Conservation (phyloP, 2,888 invertebrate species). For the Drosophila siamana region DNA sequence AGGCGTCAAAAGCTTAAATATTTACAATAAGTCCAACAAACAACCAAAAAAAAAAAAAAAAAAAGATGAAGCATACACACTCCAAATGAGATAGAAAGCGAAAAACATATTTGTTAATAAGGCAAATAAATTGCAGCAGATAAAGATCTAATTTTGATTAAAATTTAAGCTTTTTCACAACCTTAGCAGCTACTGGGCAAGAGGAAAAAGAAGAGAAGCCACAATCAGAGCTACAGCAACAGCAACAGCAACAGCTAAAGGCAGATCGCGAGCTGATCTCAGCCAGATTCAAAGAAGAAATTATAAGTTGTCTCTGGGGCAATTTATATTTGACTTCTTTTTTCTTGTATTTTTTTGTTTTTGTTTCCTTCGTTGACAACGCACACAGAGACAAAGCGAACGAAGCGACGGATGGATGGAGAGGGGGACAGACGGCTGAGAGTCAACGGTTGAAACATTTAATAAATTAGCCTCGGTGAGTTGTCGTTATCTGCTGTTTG, state of each 20-base stretch:
- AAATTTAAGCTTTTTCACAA: conserved; percentile 82
- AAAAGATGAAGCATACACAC: conserved; percentile 6
- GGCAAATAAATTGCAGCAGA: conserved; percentile 76
- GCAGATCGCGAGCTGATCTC: conserved; percentile 8
- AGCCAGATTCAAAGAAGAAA: conserved; percentile 52
- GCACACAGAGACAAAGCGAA: conserved; percentile 32
- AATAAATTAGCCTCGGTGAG: conserved; percentile 70
- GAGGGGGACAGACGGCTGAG: no score
- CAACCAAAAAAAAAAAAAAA: conserved; percentile 19
- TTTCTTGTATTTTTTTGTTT: conserved; percentile 4
- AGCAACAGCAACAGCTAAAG: neutral
- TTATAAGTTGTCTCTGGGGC: conserved; percentile 69
- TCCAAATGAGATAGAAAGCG: conserved; percentile 52
- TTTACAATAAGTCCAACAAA: conserved; percentile 66
- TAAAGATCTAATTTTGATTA: conserved; percentile 81
- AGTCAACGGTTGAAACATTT: conserved; percentile 51
- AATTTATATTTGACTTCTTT: conserved; percentile 64
- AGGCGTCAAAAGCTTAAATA: conserved; percentile 81
- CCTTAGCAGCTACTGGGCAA: conserved; percentile 72
- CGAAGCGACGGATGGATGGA: neutral
- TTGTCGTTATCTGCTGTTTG: conserved; percentile 43
- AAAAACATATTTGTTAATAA: conserved; percentile 71
- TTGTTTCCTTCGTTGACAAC: conserved; percentile 54
- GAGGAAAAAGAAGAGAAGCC: conserved; percentile 3
- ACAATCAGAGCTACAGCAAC: neutral